Conservation (phyloP, 92 coral and sea anemone genomes). For the Parazoanthus atlanticus region DNA sequence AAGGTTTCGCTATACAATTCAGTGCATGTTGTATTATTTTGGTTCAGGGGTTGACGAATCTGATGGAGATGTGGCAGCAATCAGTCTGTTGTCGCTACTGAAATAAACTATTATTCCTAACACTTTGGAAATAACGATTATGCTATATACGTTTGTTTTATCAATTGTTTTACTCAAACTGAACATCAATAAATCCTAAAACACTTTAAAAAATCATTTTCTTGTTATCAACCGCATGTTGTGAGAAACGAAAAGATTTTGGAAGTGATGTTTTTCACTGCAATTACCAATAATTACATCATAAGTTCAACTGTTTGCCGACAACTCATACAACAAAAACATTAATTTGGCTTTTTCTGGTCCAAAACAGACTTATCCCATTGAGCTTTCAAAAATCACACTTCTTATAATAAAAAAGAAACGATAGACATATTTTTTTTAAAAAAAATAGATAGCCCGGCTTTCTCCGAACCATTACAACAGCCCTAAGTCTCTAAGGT, state of each 20-base stretch:
- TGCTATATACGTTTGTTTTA: neutral
- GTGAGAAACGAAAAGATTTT: neutral
- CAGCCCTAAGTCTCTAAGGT: conserved; percentile 74
- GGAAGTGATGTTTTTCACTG: neutral
- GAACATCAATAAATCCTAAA: neutral
- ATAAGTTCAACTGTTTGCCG: no score
- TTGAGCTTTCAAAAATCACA: neutral
- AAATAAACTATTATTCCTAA: neutral
- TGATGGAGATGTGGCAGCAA: neutral
- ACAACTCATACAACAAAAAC: no score
- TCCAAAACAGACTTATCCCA: neutral
- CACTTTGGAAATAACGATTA: no score
- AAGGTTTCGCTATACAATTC: no score
- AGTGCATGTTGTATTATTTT: neutral
- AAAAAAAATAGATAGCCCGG: neutral
- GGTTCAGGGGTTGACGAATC: neutral
- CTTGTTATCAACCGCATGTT: neutral
- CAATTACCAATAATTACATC: neutral
- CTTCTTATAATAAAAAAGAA: no score
- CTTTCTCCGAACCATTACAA: conserved; percentile 27
- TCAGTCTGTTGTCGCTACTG: neutral
- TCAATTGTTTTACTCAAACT: neutral
- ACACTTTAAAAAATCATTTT: no score
- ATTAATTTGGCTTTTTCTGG: no score
- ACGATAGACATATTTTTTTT: no score